phyloP scores from a whole-genome alignment of 2,888 invertebrate genomes.

The Lydus trimaculatus region DNA sequence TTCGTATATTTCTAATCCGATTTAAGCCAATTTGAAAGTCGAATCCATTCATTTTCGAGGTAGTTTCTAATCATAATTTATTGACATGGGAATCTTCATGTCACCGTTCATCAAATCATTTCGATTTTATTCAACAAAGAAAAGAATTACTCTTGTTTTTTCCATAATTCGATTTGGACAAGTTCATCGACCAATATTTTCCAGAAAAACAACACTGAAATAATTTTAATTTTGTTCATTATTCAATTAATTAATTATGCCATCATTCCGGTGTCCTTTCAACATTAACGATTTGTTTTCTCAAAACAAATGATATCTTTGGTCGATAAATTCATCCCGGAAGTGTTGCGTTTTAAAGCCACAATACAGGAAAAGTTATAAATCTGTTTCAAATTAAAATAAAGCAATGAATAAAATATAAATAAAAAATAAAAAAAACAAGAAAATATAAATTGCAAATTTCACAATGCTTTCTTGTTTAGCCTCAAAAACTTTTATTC shows the following conservation, averaged over 20 bases:
- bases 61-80: background rate
- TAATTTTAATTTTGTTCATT: background rate
- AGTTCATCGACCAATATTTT: background rate
- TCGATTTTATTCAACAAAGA: background rate
- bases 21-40: background rate
- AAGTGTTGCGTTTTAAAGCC: background rate
- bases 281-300: background rate
- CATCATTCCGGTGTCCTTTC: background rate
- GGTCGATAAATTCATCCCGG: conserved; percentile 3
- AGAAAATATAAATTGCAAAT: background rate
- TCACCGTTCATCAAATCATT: background rate
- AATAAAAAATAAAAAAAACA: too few relatives aligned
- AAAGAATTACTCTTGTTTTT: too few relatives aligned
- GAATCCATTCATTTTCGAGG: background rate
- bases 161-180: background rate
- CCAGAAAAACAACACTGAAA: background rate
- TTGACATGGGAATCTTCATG: background rate
- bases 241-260: background rate
- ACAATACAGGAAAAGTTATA: background rate
- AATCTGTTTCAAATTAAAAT: background rate
- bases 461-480: background rate
- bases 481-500: background rate
- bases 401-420: background rate
- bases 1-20: background rate
- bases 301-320: background rate